A percentile compares a stretch with the other conserved stretches of the same genome.
These are phyloP conservation scores for Salvator merianae DNA, from an alignment of 2,113 vertebrate species.

Conservation along the genomic window DNA sequence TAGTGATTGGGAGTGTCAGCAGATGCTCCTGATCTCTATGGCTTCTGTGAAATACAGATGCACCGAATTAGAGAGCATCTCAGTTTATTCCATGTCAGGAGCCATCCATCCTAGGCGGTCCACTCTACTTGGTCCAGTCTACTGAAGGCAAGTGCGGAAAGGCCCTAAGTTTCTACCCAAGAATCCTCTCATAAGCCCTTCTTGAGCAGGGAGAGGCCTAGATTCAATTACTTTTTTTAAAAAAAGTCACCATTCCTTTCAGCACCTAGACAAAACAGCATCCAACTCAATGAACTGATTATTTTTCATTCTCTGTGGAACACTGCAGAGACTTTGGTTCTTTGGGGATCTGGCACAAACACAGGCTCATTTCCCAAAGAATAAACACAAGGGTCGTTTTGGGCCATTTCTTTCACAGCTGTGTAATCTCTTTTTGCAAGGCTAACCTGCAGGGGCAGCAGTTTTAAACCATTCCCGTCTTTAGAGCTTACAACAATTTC, in stretches of 20 bases:
- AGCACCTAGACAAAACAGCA: neutral
- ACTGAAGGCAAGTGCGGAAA: too few relatives aligned
- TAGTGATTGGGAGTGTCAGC: too few relatives aligned
- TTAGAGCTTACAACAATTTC: neutral
- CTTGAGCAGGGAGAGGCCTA: too few relatives aligned
- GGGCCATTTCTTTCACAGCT: neutral
- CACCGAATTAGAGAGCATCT: too few relatives aligned
- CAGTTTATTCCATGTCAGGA: too few relatives aligned
- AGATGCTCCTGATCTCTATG: too few relatives aligned
- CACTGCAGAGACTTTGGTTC: neutral
- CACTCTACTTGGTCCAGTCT: too few relatives aligned
- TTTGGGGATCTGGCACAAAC: neutral
- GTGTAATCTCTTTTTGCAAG: neutral
- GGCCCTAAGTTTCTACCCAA: too few relatives aligned
- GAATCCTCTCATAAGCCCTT: too few relatives aligned
- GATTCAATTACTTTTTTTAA: neutral
- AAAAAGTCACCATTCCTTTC: neutral
- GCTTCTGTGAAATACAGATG: too few relatives aligned
- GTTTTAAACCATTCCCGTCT: too few relatives aligned
- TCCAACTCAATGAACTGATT: neutral
- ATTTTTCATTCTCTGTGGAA: neutral
- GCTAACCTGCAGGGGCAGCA: neutral
- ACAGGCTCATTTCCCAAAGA: neutral
- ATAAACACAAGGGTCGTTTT: neutral
- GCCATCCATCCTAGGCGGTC: too few relatives aligned